phyloP scores from a whole-genome alignment of 2,113 vertebrate genomes.

The Oophaga pumilio region DNA sequence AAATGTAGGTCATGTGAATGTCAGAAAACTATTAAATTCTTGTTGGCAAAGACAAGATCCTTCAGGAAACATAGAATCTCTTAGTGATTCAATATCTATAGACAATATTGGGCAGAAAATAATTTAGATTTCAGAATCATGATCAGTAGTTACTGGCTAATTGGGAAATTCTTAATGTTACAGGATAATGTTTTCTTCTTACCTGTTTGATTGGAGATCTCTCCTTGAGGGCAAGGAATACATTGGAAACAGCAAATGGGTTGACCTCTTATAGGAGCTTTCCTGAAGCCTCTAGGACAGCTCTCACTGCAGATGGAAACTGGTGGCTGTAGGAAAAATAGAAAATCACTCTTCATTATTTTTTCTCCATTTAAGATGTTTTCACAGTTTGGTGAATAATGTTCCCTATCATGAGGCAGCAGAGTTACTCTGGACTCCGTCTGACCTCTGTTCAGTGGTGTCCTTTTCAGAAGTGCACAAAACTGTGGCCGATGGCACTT shows the following conservation, averaged over 20 bases:
- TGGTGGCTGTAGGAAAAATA: constrained; percentile 4
- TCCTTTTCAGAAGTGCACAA: too few species aligned
- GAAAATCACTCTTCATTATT: background rate
- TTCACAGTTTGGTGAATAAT: too few species aligned
- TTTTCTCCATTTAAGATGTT: too few species aligned
- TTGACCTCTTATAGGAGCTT: background rate
- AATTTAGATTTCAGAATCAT: too few species aligned
- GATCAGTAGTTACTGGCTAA: too few species aligned
- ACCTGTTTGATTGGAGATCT: constrained; percentile 41
- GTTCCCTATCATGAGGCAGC: too few species aligned
- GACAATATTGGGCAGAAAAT: background rate
- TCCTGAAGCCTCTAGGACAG: constrained; percentile 33
- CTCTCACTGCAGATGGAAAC: constrained; percentile 20
- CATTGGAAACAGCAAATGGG: constrained; percentile 26
- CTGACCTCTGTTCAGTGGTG: too few species aligned
- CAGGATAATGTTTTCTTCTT: background rate
- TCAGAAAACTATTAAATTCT: background rate
- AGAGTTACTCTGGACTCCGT: too few species aligned
- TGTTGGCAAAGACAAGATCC: background rate
- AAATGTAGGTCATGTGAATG: background rate
- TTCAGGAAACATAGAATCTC: background rate
- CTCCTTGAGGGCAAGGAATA: constrained; percentile 26
- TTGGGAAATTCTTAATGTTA: too few species aligned
- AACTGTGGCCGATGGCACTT: too few species aligned
- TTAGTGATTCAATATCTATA: background rate